Base-by-base conservation (phyloP, 2,797 vertebrate species). In the Sciaenops ocellatus region DNA sequence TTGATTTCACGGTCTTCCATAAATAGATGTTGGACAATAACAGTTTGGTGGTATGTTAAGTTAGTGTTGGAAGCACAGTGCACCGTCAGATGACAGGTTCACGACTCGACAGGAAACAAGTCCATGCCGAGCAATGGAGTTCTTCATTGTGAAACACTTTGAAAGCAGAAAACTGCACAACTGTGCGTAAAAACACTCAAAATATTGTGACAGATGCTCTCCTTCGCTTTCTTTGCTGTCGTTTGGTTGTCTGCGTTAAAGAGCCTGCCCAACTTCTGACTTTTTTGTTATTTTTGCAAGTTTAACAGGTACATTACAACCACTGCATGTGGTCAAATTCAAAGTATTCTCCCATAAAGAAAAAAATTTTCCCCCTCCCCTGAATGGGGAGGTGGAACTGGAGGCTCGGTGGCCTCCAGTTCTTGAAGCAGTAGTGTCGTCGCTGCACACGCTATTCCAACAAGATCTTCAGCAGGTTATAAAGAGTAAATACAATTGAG, bases 21-120 rank as follows among this genome's bases (percentile, higher is more conserved):
- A 99, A 99, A 98, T 98, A 98, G 90, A 91, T 93, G 94, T 90
- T 95, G 95, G 96, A 97, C 94, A 96, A 92, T 94, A 94, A 94
- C 95, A 95, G 94, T 95, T 87, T 88, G 70, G 81, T 89, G 92
- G 82, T 46, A 80, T 81, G 78, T 90, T 95, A 94, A 92, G 94
- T 95, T 96, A 95, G 92, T 94, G 93, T 94, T 89, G 96, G 96
- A 97, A 98, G 97, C 93, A 93, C 96, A 94, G 93, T 92, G 88
- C 55, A 61, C 84, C 59, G 50, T 76, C 70, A 22, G 46, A 30
- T 13, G 75, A 84, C 56, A 34, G 70, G 69, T 77, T 78, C 50
- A 66, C 26, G 20, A 28, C 81, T 64, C 26, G 18, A 42, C 30
- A 0, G 68, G 44, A 20, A 47, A 30, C 30, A 15, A 54, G 70